These are phyloP conservation scores for Diarsia mendica DNA, from an alignment of 2,888 invertebrate species.

Conservation along the genomic window DNA sequence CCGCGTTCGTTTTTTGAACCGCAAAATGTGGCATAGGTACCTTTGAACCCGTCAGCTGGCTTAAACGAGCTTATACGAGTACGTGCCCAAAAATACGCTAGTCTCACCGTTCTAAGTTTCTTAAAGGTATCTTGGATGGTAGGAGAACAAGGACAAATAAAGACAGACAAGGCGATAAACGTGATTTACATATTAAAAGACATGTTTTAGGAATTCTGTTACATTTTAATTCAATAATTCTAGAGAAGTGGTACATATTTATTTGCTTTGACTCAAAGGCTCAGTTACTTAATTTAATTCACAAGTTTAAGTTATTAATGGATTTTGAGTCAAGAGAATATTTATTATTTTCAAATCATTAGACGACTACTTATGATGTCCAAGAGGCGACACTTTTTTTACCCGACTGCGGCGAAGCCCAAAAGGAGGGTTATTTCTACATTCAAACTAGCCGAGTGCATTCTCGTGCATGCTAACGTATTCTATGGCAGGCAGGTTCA, in stretches of 20 bases:
- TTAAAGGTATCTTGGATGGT: neutral
- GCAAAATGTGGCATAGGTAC: too few relatives aligned
- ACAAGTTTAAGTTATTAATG: neutral
- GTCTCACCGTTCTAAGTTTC: too few relatives aligned
- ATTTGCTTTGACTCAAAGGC: conserved; percentile 1
- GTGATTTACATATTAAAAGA: conserved; percentile 56
- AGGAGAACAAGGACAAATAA: conserved; percentile 41
- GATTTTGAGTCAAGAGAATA: conserved; percentile 27
- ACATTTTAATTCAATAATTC: conserved; percentile 31
- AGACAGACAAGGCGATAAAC: conserved; percentile 41
- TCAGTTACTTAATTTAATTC: neutral
- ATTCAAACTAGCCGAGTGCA: neutral
- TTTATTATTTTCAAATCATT: conserved; percentile 1
- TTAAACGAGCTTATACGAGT: too few relatives aligned
- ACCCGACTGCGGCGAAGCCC: too few relatives aligned
- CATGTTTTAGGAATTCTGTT: conserved; percentile 34
- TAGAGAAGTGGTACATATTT: conserved; percentile 17
- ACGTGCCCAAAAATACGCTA: too few relatives aligned
- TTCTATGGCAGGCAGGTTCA: too few relatives aligned
- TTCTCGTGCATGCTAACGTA: neutral
- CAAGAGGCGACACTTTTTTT: neutral
- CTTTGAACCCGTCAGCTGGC: too few relatives aligned
- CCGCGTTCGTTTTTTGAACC: too few relatives aligned
- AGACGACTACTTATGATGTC: neutral
- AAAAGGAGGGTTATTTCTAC: neutral